phyloP scores from a whole-genome alignment of 2,888 invertebrate genomes.

The Zygothrica quintamaculata region DNA sequence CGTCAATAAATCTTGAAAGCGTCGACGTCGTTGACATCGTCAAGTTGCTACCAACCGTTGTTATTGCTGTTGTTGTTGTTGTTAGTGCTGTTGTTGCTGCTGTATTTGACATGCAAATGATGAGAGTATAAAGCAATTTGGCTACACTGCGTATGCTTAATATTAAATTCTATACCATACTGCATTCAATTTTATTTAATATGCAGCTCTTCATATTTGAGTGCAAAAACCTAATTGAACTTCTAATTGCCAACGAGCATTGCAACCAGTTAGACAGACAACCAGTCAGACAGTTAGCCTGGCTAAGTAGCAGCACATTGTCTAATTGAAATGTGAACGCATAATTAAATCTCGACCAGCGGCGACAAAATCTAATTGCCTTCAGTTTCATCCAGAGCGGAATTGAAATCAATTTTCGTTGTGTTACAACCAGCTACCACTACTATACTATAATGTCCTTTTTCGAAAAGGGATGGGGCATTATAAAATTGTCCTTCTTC shows the following conservation, averaged over 20 bases:
- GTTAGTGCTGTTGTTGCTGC: conserved; percentile 17
- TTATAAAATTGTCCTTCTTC: conserved; percentile 57
- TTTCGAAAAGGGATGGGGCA: conserved; percentile 3
- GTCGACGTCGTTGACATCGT: conserved; percentile 49
- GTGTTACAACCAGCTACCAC: no score
- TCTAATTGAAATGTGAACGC: conserved; percentile 70
- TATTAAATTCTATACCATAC: conserved; percentile 52
- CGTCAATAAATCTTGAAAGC: conserved; percentile 79
- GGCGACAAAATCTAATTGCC: conserved; percentile 61
- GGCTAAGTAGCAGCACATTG: conserved; percentile 18
- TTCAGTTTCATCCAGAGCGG: conserved; percentile 34
- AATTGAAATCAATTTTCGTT: conserved; percentile 54
- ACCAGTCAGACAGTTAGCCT: not conserved
- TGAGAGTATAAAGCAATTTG: conserved; percentile 29
- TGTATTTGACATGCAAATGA: conserved; percentile 64
- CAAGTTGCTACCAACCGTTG: conserved; percentile 29
- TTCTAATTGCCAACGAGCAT: conserved; percentile 43
- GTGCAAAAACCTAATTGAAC: conserved; percentile 39
- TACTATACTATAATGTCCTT: not conserved
- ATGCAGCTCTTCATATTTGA: conserved; percentile 32
- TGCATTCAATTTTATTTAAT: conserved; percentile 64
- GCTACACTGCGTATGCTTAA: conserved; percentile 44
- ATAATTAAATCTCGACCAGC: conserved; percentile 63
- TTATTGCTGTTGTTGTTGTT: conserved; percentile 13
- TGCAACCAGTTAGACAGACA: not conserved